phyloP scores from a whole-genome alignment of 1,140 invertebrate genomes.

The Cyrtorhinus lividipennis region DNA sequence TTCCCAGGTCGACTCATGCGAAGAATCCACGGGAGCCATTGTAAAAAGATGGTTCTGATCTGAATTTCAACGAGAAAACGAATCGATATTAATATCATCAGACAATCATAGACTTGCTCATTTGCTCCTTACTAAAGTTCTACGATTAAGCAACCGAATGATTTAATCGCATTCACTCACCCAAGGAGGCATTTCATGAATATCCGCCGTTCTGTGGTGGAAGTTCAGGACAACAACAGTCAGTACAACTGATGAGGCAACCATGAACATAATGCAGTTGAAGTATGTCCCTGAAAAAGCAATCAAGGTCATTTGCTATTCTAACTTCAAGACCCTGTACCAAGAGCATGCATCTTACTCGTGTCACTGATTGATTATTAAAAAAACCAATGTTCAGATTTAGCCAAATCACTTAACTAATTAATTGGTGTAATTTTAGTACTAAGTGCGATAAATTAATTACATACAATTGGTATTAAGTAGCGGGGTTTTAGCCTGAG shows the following conservation, averaged over 20 bases:
- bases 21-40: constrained; percentile 92
- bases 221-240: constrained; percentile 97
- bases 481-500: no score
- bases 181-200: constrained; percentile 92
- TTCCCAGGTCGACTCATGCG: constrained; percentile 87
- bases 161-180: no score
- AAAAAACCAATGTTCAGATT: no score
- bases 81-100: no score
- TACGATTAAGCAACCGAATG: no score
- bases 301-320: constrained; percentile 8
- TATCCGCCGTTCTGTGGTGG: constrained; percentile 92
- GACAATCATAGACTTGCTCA: background rate
- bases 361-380: background rate
- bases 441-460: no score
- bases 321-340: background rate
- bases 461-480: no score
- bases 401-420: no score
- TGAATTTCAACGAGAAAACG: constrained; percentile 36
- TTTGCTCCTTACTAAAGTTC: no score
- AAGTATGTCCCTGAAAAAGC: constrained; percentile 85
- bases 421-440: no score
- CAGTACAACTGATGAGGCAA: constrained; percentile 93
- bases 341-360: background rate
- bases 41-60: constrained; percentile 84
- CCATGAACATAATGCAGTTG: constrained; percentile 99